Evolutionary conservation across 2,888 invertebrate genomes (phyloP).

Genomic region (Pantelozetes paolii): DNA sequence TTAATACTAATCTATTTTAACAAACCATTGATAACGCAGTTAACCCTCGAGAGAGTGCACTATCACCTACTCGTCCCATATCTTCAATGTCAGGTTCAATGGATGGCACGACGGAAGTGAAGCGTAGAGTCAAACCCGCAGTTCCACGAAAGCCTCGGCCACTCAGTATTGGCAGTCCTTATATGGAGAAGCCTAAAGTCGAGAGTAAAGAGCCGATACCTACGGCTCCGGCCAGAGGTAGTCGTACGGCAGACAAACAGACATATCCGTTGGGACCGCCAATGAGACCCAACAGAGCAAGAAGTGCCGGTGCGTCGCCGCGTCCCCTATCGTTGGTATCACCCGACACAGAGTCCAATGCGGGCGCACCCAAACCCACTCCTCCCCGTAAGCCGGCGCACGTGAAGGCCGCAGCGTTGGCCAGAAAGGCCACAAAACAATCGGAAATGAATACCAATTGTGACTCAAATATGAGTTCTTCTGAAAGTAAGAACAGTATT

Average conservation of each 20-base stretch:
- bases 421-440: constrained; percentile 41
- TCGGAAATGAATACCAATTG: background rate
- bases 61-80: constrained; percentile 69
- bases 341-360: constrained; percentile 2
- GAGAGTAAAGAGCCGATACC: background rate
- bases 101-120: constrained; percentile 44
- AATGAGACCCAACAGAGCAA: constrained; percentile 30
- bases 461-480: background rate
- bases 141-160: constrained; percentile 60
- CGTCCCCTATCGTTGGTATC: constrained; percentile 20
- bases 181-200: background rate
- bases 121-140: constrained; percentile 45
- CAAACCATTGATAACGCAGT: constrained; percentile 55
- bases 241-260: background rate
- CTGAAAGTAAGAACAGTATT: constrained; percentile 52
- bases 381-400: constrained; percentile 42
- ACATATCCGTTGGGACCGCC: background rate
- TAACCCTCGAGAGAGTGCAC: constrained; percentile 50
- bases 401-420: constrained; percentile 40
- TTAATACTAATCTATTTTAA: constrained; percentile 1
- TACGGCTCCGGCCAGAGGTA: background rate
- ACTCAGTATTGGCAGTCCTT: constrained; percentile 77
- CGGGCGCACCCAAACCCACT: constrained; percentile 32
- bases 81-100: constrained; percentile 72
- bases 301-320: constrained; percentile 29